phyloP scores from a whole-genome alignment of 2,797 vertebrate species.

The Pseudochirops cupreus region DNA sequence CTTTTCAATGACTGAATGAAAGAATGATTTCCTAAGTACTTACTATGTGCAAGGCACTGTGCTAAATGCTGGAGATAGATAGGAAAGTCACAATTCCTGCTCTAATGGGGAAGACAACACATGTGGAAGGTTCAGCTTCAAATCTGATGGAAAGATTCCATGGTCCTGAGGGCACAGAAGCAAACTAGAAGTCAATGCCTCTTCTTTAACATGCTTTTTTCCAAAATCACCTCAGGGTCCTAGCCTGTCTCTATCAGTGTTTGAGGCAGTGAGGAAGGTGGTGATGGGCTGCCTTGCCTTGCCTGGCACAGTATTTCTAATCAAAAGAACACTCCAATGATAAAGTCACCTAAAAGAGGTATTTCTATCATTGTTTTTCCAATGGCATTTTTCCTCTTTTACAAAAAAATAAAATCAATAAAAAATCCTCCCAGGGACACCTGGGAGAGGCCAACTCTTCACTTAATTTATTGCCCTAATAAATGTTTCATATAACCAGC shows the following conservation, averaged over 20 bases:
- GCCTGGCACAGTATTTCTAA: conserved; percentile 4
- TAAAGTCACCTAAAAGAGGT: conserved; percentile 39
- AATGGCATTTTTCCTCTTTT: conserved; percentile 41
- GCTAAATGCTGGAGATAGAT: neutral
- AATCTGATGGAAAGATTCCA: neutral
- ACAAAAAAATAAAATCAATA: conserved; percentile 23
- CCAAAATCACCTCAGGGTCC: neutral
- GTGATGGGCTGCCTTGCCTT: neutral
- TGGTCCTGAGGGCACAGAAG: neutral
- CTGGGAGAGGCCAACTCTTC: neutral
- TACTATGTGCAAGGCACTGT: neutral
- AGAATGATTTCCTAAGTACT: neutral
- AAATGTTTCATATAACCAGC: conserved; percentile 3
- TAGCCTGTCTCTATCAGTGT: neutral
- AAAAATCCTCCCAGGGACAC: conserved; percentile 34
- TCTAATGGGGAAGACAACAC: neutral
- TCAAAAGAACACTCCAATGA: conserved; percentile 29
- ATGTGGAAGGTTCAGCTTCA: neutral
- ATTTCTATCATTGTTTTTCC: conserved; percentile 8
- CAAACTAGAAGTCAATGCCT: neutral
- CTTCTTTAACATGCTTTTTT: neutral
- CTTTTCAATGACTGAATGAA: neutral
- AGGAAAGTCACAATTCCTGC: neutral
- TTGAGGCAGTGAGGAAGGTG: neutral
- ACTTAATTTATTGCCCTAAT: conserved; percentile 10